Evolutionary conservation across 2,888 invertebrate genomes (phyloP).

Genomic region (Cerastis leucographa): DNA sequence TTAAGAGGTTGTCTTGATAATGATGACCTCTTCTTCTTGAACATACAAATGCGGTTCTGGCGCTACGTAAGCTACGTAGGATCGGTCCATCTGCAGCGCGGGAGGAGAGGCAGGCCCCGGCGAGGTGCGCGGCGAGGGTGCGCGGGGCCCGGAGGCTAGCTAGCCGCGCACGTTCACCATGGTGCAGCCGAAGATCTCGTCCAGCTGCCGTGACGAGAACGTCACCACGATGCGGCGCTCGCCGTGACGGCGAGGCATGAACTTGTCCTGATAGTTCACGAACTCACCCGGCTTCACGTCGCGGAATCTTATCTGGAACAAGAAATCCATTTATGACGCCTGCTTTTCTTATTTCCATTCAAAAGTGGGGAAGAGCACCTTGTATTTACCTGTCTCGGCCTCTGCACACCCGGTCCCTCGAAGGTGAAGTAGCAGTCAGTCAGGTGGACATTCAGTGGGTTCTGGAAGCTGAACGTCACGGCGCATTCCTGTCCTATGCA

Average conservation of each 20-base stretch:
- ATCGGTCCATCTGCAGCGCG: conserved; percentile 83
- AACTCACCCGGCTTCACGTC: conserved; percentile 92
- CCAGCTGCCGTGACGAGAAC: conserved; percentile 92
- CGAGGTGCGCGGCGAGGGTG: conserved; percentile 80
- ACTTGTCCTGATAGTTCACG: conserved; percentile 91
- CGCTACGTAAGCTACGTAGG: conserved; percentile 80
- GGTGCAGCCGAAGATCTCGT: conserved; percentile 91
- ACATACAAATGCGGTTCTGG: conserved; percentile 84
- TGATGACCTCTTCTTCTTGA: conserved; percentile 86
- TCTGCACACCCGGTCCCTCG: conserved; percentile 93
- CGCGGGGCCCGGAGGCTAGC: conserved; percentile 86
- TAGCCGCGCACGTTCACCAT: conserved; percentile 90
- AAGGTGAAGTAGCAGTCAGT: conserved; percentile 93
- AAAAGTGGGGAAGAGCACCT: background rate
- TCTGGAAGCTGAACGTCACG: conserved; percentile 92
- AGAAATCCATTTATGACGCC: conserved; percentile 23
- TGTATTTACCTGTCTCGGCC: conserved; percentile 89
- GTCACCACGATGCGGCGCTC: conserved; percentile 92
- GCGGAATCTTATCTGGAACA: conserved; percentile 87
- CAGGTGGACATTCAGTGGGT: conserved; percentile 92
- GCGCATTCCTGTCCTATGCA: conserved; percentile 89
- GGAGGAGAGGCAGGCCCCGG: conserved; percentile 83
- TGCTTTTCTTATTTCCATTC: background rate
- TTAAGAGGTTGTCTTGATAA: conserved; percentile 81
- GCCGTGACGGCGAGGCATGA: conserved; percentile 91